Evolutionary conservation across 2,888 invertebrate genomes (phyloP), one percentile per base, ranked within the genome.

Genomic region (Catocala nupta): DNA sequence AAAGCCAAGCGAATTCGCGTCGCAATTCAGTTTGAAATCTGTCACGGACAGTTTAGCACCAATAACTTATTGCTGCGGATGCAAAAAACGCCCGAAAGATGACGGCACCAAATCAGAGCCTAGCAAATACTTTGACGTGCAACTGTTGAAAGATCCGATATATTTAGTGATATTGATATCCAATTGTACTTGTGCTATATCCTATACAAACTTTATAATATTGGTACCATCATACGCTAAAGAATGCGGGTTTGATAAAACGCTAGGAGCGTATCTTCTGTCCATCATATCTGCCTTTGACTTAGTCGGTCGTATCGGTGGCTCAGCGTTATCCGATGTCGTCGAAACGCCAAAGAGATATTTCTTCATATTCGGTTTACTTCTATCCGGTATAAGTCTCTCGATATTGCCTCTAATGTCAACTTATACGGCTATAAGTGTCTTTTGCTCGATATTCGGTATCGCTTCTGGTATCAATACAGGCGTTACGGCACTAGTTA

Each of bases 121-220:
- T 0, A 95, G 94, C 58, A 97, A 96, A 83, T 96, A 97, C 78
- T 97, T 98, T 78, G 97, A 98, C 81, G 80, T 97, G 0, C 94
- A 96, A 25, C 87, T 98, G 0, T 85, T 98, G 0, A 96, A 95
- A 84, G 97, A 98, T 83, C 97, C 97, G 0, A 95, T 97, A 54
- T 98, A 97, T 81, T 91, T 98, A 59, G 96, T 98, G 0, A 97
- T 98, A 64, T 85, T 98, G 16, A 96, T 98, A 80, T 98, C 97
- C 0, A 98, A 97, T 80, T 97, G 97, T 50, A 97, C 98, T 0
- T 97, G 97, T 69, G 98, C 98, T 0, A 97, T 98, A 55, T 97
- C 97, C 65, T 98, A 97, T 78, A 98, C 98, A 0, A 98, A 98
- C 82, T 97, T 98, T 75, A 96, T 97, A 1, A 97, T 98, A 55